Conservation (phyloP, 2,888 invertebrate genomes). For the Tridacna gigas region DNA sequence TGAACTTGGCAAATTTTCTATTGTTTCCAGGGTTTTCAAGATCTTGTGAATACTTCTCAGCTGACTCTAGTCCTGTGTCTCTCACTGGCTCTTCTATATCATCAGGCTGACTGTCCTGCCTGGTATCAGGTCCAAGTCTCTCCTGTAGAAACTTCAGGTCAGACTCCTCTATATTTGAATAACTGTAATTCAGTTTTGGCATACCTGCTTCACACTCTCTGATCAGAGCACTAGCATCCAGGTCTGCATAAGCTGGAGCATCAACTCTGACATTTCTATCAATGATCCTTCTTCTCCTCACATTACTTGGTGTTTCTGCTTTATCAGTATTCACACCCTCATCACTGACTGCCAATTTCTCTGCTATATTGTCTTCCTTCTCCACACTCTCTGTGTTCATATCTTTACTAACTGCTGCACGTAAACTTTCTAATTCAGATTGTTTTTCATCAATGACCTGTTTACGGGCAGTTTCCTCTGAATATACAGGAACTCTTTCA, state of each 20-base stretch:
- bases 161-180: constrained; percentile 70
- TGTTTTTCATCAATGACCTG: constrained; percentile 17
- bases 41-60: constrained; percentile 58
- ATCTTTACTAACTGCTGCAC: constrained; percentile 2
- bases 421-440: constrained; percentile 2
- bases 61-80: constrained; percentile 22
- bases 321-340: constrained; percentile 14
- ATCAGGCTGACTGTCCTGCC: constrained; percentile 34
- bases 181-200: constrained; percentile 71
- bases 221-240: constrained; percentile 65
- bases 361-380: not conserved
- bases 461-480: constrained; percentile 8
- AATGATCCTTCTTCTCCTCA: constrained; percentile 68
- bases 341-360: not conserved
- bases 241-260: constrained; percentile 28
- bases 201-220: constrained; percentile 54
- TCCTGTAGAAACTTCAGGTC: constrained; percentile 65
- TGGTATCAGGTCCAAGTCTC: constrained; percentile 44
- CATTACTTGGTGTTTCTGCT: constrained; percentile 64
- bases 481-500: not conserved
- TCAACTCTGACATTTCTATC: constrained; percentile 71
- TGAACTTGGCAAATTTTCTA: constrained; percentile 71
- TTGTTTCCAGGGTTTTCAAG: constrained; percentile 76
- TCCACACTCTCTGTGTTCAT: not conserved
- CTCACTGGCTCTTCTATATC: constrained; percentile 31